phyloP scores from a whole-genome alignment of 2,888 invertebrate genomes.

The Scaptomyza caliginosa region DNA sequence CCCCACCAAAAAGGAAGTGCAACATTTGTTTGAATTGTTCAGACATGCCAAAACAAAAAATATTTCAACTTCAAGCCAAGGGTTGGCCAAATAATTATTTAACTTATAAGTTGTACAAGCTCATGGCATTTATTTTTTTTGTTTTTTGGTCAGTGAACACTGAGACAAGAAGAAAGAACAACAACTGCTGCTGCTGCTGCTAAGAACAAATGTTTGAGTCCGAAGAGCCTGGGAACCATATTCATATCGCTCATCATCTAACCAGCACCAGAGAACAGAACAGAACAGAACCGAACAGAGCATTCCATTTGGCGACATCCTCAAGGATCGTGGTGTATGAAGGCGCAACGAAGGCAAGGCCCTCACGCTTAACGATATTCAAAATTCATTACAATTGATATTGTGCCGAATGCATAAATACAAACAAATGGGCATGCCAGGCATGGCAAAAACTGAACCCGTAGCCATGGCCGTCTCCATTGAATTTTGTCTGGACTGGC shows the following conservation, averaged over 20 bases:
- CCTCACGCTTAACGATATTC: slow-evolving; percentile 81
- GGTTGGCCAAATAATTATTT: slow-evolving; percentile 69
- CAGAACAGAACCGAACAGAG: slow-evolving; percentile 11
- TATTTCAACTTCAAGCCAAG: slow-evolving; percentile 43
- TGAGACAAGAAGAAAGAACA: slow-evolving; percentile 17
- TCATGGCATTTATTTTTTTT: slow-evolving; percentile 38
- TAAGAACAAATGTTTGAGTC: neutral
- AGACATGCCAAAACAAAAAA: slow-evolving; percentile 53
- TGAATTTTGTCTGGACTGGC: slow-evolving; percentile 24
- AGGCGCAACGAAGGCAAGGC: slow-evolving; percentile 1
- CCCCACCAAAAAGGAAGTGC: slow-evolving; percentile 62
- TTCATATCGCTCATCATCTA: slow-evolving; percentile 80
- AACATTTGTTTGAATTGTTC: slow-evolving; percentile 69
- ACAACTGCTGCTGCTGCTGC: slow-evolving; percentile 9
- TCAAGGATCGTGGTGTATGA: slow-evolving; percentile 11
- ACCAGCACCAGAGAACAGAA: slow-evolving; percentile 17
- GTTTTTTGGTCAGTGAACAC: no score
- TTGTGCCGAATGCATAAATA: slow-evolving; percentile 82
- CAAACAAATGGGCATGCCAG: slow-evolving; percentile 74
- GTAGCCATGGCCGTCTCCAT: slow-evolving; percentile 18
- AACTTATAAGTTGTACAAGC: slow-evolving; percentile 60
- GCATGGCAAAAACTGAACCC: slow-evolving; percentile 2
- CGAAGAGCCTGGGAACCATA: slow-evolving; percentile 79
- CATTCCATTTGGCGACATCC: slow-evolving; percentile 79
- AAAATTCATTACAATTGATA: slow-evolving; percentile 84